These are phyloP conservation scores for Cassiopea xamachana DNA, from an alignment of 30 jellyfish, hydroid and myxozoan genomes.

Conservation along the genomic window DNA sequence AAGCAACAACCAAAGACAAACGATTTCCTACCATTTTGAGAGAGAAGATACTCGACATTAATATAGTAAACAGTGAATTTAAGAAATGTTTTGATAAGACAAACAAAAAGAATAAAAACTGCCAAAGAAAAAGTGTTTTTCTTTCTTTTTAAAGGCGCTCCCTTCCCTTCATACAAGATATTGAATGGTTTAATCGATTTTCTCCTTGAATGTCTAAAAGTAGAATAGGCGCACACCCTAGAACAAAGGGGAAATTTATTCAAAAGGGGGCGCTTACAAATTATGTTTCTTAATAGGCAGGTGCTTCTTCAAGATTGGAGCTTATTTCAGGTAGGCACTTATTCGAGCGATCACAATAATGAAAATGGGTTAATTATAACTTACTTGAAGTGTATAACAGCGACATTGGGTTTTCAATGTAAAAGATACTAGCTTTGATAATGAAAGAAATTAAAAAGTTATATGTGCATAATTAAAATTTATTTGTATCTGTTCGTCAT, in stretches of 20 bases:
- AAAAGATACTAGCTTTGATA: not conserved
- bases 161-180: not conserved
- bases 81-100: not conserved
- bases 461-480: not conserved
- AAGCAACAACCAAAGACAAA: no score
- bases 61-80: not conserved
- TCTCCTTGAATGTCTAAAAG: not conserved
- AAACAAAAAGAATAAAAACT: no score
- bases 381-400: not conserved
- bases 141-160: no score
- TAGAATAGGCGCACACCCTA: slow-evolving; percentile 38
- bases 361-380: not conserved
- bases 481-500: not conserved
- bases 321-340: not conserved
- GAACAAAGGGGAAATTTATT: not conserved
- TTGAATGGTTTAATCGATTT: not conserved
- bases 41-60: no score
- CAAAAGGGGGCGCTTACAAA: no score
- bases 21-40: no score
- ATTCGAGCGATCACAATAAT: not conserved
- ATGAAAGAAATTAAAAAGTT: not conserved
- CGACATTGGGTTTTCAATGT: not conserved
- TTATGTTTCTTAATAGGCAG: no score
- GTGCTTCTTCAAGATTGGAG: not conserved
- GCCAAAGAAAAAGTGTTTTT: not conserved